A percentile compares a stretch with the other conserved stretches of the same genome.
These are phyloP conservation scores for Lepetodrilus schrolli DNA, from an alignment of 2,888 invertebrate species.

Conservation along the genomic window DNA sequence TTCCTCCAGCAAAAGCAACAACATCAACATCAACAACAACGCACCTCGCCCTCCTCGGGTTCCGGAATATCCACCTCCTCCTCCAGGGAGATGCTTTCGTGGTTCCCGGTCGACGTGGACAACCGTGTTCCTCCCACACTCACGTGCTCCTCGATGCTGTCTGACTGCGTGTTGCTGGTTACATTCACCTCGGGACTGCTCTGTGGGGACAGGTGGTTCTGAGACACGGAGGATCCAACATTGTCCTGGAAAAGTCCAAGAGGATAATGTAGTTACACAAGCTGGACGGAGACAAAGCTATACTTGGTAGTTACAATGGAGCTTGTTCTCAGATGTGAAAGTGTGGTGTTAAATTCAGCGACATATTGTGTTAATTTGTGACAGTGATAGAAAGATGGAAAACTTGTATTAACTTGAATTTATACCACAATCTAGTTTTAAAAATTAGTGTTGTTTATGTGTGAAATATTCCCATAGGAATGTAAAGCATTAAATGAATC, in stretches of 20 bases:
- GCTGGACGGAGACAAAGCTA: too few species aligned
- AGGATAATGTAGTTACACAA: too few species aligned
- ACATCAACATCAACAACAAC: not conserved
- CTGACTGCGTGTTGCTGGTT: conserved; percentile 50
- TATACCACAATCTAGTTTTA: too few species aligned
- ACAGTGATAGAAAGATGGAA: too few species aligned
- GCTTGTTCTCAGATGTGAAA: too few species aligned
- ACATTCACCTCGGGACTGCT: conserved; percentile 71
- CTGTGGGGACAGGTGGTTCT: conserved; percentile 62
- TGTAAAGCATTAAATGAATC: too few species aligned
- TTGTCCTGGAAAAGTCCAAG: conserved; percentile 63
- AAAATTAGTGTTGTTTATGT: too few species aligned
- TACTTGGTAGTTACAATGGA: too few species aligned
- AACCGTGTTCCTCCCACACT: conserved; percentile 48
- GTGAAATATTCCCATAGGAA: too few species aligned
- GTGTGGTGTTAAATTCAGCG: too few species aligned
- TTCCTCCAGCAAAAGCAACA: not conserved
- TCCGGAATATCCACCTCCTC: conserved; percentile 70
- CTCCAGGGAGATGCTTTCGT: conserved; percentile 47
- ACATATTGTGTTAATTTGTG: too few species aligned
- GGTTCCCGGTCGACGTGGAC: conserved; percentile 34
- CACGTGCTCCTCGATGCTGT: conserved; percentile 51
- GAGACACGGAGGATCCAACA: conserved; percentile 57
- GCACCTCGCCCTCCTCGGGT: conserved; percentile 68
- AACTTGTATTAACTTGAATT: too few species aligned